phyloP scores from a whole-genome alignment of 2,888 invertebrate species.

The Zootermopsis nevadensis region DNA sequence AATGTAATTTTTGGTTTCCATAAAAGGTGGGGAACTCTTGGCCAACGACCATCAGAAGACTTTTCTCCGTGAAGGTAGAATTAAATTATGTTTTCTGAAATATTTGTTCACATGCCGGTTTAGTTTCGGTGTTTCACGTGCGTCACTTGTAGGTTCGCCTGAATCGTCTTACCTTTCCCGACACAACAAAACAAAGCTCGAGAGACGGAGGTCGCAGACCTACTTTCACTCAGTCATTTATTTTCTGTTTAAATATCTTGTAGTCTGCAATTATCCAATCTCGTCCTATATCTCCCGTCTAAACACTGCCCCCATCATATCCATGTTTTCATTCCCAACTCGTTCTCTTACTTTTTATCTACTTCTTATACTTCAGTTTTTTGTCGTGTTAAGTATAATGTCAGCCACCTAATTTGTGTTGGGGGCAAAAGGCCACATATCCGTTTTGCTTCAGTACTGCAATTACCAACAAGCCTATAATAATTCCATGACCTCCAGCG shows the following conservation, averaged over 20 bases:
- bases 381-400: slow-evolving; percentile 17
- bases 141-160: too few species aligned
- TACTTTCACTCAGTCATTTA: too few species aligned
- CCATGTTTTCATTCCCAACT: neutral
- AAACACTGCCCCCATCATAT: slow-evolving; percentile 15
- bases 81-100: too few species aligned
- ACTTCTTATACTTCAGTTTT: neutral
- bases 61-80: too few species aligned
- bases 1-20: too few species aligned
- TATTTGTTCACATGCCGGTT: too few species aligned
- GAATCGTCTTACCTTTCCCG: too few species aligned
- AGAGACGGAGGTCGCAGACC: too few species aligned
- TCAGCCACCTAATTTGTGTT: slow-evolving; percentile 27
- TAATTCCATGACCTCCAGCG: neutral
- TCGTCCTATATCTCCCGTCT: neutral
- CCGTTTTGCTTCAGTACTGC: neutral
- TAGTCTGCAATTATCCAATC: slow-evolving; percentile 33
- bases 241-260: slow-evolving; percentile 14
- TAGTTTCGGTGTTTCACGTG: too few species aligned
- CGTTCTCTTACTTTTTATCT: slow-evolving; percentile 13
- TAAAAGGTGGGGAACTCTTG: too few species aligned
- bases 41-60: too few species aligned
- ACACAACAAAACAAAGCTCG: too few species aligned
- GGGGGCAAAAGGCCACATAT: slow-evolving; percentile 6
- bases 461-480: neutral